Evolutionary conservation across 1,140 invertebrate species (phyloP), one percentile per base, ranked within the genome.

Genomic region (Cyclargus thomasi): DNA sequence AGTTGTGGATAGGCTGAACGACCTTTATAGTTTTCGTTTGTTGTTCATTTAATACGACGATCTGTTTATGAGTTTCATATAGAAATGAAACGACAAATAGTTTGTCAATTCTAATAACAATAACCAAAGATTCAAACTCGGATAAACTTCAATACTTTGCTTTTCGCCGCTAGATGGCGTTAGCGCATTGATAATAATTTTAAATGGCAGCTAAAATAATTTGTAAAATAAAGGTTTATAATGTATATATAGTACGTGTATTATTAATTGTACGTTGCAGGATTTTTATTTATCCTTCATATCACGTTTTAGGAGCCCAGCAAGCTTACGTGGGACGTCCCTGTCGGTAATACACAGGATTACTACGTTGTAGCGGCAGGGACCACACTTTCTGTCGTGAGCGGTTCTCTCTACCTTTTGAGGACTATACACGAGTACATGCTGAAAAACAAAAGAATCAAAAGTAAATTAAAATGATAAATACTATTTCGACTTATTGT

Each of bases 261-360:
- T 1, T 6, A 11, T 8, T 39, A 39, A 14, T 39, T 39, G 1
- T 14, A 11, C 7, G 10, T 39, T 11, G 36, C 10, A 39, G 7
- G 3, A 39, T 39, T 39, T 4, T 39, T 39, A 11, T 39, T 39
- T 39, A 39, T 47, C 11, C 6, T 47, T 47, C 14, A 11, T 47
- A 1, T 18, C 21, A 20, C 17, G 7, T 78, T 77, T 16, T 73
- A 86, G 82, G 47, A 80, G 7, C 75, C 80, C 1, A 72, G 71
- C 20, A 70, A 72, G 0, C 6, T 83, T 1, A 65, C 71, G 0
- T 85, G 81, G 82, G 65, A 75, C 4, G 76, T 85, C 17, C 82
- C 85, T 0, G 73, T 85, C 0, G 85, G 83, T 7, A 76, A 84
- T 62, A 70, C 68, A n/a, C 70, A 80, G 18, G 79, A 84, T 67